A percentile compares a stretch with the other conserved stretches of the same genome.
phyloP scores from a whole-genome alignment of 2,113 vertebrate species.

The Nibea coibor region DNA sequence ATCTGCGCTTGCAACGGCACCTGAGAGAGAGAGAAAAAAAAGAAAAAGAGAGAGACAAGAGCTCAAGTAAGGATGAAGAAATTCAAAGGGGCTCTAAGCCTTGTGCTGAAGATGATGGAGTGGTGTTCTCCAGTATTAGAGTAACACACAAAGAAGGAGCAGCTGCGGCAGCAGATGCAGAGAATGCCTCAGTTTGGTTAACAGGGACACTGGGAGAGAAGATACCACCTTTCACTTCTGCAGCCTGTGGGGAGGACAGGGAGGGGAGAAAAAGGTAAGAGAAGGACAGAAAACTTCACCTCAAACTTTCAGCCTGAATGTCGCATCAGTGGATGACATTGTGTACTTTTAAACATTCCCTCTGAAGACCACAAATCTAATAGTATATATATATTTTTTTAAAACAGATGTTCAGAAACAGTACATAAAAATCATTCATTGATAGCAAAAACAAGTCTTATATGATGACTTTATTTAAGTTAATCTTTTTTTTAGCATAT shows the following conservation, averaged over 20 bases:
- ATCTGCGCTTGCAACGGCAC: conserved; percentile 21
- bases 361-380: not conserved
- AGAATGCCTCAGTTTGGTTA: conserved; percentile 82
- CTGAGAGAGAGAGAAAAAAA: conserved; percentile 28
- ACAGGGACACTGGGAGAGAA: conserved; percentile 64
- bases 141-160: conserved; percentile 57
- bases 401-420: not conserved
- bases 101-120: conserved; percentile 72
- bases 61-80: conserved; percentile 74
- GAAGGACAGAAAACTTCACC: conserved; percentile 43
- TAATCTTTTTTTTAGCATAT: not conserved
- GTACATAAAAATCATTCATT: not conserved
- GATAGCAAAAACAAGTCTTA: too few relatives aligned
- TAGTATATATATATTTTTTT: not conserved
- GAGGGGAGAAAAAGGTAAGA: conserved; percentile 74
- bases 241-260: conserved; percentile 58
- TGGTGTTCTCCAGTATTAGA: conserved; percentile 69
- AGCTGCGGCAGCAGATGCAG: conserved; percentile 51
- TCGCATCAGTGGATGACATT: conserved; percentile 2
- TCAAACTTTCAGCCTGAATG: conserved; percentile 33
- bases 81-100: conserved; percentile 65
- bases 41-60: conserved; percentile 12
- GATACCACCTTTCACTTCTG: conserved; percentile 53
- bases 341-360: conserved; percentile 1
- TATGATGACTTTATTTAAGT: not conserved